These are phyloP conservation scores for Scarus forsteni DNA, from an alignment of 2,797 vertebrate genomes.

Conservation along the genomic window DNA sequence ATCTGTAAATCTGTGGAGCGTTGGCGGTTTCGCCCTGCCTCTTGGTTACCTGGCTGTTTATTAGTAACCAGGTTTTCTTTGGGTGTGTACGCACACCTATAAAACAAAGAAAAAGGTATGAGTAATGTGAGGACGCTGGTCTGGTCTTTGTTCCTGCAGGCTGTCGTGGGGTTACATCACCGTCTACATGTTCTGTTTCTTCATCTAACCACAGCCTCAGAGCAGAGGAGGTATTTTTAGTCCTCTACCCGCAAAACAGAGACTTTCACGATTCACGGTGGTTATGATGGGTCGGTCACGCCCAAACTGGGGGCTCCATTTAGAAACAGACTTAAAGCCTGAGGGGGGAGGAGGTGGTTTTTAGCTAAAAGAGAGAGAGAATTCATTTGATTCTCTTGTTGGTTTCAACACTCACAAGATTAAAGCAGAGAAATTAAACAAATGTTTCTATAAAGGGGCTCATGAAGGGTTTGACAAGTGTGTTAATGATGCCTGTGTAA, in stretches of 20 bases:
- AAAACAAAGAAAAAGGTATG: conserved; percentile 38
- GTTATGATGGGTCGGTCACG: neutral
- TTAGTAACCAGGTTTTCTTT: conserved; percentile 72
- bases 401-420: neutral
- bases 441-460: neutral
- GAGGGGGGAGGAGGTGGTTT: neutral
- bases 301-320: neutral
- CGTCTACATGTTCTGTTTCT: neutral
- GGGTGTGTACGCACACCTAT: conserved; percentile 56
- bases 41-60: conserved; percentile 76
- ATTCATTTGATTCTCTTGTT: neutral
- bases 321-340: neutral
- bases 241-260: conserved; percentile 5
- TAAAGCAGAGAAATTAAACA: neutral
- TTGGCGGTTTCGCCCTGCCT: conserved; percentile 22
- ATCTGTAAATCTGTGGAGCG: conserved; percentile 2
- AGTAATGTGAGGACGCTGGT: conserved; percentile 35
- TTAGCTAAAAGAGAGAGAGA: neutral
- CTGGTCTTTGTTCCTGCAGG: conserved; percentile 43
- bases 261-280: conserved; percentile 7
- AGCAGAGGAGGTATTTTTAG: conserved; percentile 41
- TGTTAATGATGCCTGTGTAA: neutral
- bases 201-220: conserved; percentile 1
- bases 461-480: neutral
- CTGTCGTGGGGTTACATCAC: conserved; percentile 42